These are phyloP conservation scores for Stigmatopora argus DNA, from an alignment of 2,113 vertebrate species.

Conservation along the genomic window DNA sequence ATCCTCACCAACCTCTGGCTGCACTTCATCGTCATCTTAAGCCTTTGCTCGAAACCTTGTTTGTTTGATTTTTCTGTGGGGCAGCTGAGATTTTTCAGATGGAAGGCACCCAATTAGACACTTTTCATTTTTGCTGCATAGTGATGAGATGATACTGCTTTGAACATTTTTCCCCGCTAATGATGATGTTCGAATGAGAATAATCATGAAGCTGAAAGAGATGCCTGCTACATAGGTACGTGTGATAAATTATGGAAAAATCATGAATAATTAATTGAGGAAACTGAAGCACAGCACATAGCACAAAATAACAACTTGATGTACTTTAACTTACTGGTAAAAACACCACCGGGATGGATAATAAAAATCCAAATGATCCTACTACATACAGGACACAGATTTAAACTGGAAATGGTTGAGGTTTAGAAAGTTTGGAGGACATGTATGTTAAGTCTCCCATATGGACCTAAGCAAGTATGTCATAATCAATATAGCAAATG, in stretches of 20 bases:
- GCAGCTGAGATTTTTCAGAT: conserved; percentile 26
- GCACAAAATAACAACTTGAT: neutral
- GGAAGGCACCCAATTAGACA: conserved; percentile 42
- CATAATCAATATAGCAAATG: too few relatives aligned
- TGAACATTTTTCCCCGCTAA: conserved; percentile 20
- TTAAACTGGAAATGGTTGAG: neutral
- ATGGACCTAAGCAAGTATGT: neutral
- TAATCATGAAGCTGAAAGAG: conserved; percentile 11
- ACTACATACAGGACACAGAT: neutral
- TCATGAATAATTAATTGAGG: neutral
- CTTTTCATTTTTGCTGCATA: conserved; percentile 28
- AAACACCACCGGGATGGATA: neutral
- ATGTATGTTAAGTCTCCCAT: neutral
- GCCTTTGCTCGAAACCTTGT: conserved; percentile 13
- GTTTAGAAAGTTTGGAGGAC: neutral
- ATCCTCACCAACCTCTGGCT: conserved; percentile 49
- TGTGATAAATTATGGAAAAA: conserved; percentile 3
- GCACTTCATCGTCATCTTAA: conserved; percentile 37
- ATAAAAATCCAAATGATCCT: neutral
- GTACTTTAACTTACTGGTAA: neutral
- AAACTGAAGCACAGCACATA: neutral
- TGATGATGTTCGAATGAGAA: conserved; percentile 14
- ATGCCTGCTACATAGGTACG: conserved; percentile 1
- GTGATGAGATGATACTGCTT: conserved; percentile 12
- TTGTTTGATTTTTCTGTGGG: conserved; percentile 8